Percentiles rank a stretch among this genome's conserved stretches.
Evolutionary conservation across 2,797 vertebrate genomes (phyloP).

Genomic region (Lepus townsendii): DNA sequence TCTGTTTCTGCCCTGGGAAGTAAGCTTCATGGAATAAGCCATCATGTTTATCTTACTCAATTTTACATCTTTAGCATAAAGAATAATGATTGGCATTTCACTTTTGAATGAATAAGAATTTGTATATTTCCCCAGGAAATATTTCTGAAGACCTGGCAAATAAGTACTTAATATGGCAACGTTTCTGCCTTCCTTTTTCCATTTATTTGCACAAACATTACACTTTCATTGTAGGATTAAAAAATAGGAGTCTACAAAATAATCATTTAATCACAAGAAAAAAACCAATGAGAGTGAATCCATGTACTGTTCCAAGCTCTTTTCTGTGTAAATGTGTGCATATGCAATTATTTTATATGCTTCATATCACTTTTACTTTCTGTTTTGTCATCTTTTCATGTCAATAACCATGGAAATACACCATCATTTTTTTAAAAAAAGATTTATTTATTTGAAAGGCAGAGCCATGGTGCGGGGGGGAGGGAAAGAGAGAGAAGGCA

Average conservation of each 20-base stretch:
- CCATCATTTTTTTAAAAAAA: no score
- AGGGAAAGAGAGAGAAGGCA: no score
- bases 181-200: neutral
- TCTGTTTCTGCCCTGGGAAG: slow-evolving; percentile 12
- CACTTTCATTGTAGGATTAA: neutral
- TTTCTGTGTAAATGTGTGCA: neutral
- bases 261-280: slow-evolving; percentile 33
- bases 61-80: slow-evolving; percentile 38
- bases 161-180: no score
- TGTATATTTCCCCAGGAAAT: slow-evolving; percentile 17
- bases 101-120: slow-evolving; percentile 46
- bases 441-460: no score
- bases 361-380: slow-evolving; percentile 5
- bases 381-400: slow-evolving; percentile 36
- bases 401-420: no score
- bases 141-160: neutral
- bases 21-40: neutral
- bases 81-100: slow-evolving; percentile 22
- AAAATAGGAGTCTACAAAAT: slow-evolving; percentile 13
- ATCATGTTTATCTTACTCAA: neutral
- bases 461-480: no score
- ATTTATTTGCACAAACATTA: slow-evolving; percentile 52
- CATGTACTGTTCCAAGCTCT: slow-evolving; percentile 9
- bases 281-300: slow-evolving; percentile 46
- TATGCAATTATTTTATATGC: slow-evolving; percentile 53